A percentile compares a stretch with the other conserved stretches of the same genome.
Conservation (phyloP, 2,888 invertebrate species). For the Agrotis puta region DNA sequence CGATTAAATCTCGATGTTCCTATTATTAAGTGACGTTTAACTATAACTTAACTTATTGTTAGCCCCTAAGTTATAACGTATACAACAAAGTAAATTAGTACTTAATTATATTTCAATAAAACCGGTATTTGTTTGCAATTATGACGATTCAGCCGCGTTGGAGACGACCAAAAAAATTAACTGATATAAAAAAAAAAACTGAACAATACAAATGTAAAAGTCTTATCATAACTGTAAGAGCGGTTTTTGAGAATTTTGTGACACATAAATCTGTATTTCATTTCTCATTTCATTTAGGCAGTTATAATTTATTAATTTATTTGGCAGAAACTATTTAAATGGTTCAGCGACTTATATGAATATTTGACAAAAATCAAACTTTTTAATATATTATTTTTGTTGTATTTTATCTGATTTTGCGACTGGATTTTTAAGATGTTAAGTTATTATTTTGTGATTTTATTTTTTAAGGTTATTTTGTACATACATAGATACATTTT, state of each 20-base stretch:
- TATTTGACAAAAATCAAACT: conserved; percentile 20
- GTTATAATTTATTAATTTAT: conserved; percentile 18
- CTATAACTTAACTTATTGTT: conserved; percentile 72
- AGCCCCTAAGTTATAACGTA: conserved; percentile 64
- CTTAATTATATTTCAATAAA: conserved; percentile 56
- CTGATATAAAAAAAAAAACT: not conserved
- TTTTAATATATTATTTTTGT: not conserved
- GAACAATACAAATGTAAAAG: not conserved
- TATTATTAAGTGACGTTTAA: conserved; percentile 70
- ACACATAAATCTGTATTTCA: not conserved
- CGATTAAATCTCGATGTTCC: conserved; percentile 80
- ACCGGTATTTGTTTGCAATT: conserved; percentile 32
- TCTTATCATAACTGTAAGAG: not conserved
- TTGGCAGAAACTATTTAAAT: conserved; percentile 27
- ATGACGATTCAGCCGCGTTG: conserved; percentile 28
- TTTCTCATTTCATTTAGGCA: not conserved
- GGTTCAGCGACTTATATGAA: conserved; percentile 45
- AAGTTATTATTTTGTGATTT: conserved; percentile 52
- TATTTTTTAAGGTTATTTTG: conserved; percentile 56
- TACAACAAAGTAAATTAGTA: conserved; percentile 57
- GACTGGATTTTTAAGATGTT: conserved; percentile 44
- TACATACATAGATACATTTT: conserved; percentile 32
- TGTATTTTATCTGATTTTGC: conserved; percentile 39
- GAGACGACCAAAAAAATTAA: not conserved
- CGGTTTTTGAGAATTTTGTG: not conserved